Evolutionary conservation across 2,888 invertebrate species (phyloP).

Genomic region (Malthinus seriepunctatus): DNA sequence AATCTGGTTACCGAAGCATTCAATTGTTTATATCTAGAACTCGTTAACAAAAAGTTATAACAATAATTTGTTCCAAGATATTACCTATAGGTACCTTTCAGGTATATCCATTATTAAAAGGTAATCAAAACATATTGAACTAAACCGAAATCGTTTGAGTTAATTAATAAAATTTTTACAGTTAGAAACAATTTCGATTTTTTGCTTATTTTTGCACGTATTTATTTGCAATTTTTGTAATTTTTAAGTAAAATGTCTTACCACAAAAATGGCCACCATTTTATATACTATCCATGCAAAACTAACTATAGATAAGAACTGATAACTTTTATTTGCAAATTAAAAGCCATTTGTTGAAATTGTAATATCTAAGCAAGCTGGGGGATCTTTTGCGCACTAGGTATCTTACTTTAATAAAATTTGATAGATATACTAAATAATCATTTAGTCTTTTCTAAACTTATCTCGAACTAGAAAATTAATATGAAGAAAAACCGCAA

Average conservation of each 20-base stretch:
- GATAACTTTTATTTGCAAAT: slow-evolving; percentile 17
- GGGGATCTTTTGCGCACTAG: not conserved
- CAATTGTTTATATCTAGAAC: slow-evolving; percentile 25
- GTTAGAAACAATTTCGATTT: no score
- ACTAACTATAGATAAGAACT: slow-evolving; percentile 13
- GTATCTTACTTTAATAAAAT: not conserved
- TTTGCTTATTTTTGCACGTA: no score
- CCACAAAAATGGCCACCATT: slow-evolving; percentile 18
- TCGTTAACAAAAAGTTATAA: slow-evolving; percentile 13
- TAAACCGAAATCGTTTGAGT: no score
- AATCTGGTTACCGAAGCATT: slow-evolving; percentile 24
- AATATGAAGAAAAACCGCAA: not conserved
- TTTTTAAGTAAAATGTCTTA: slow-evolving; percentile 29
- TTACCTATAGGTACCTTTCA: no score
- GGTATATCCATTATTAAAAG: no score
- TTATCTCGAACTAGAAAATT: not conserved
- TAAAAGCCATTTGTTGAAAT: slow-evolving; percentile 30
- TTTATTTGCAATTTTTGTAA: no score
- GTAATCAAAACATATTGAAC: no score
- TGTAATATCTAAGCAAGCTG: slow-evolving; percentile 16
- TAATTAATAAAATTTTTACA: no score
- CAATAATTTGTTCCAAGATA: not conserved
- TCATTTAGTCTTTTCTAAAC: not conserved
- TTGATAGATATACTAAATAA: not conserved
- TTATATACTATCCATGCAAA: slow-evolving; percentile 15